Evolutionary conservation across 1,140 invertebrate genomes (phyloP).

Genomic region (Drosophila gunungcola): DNA sequence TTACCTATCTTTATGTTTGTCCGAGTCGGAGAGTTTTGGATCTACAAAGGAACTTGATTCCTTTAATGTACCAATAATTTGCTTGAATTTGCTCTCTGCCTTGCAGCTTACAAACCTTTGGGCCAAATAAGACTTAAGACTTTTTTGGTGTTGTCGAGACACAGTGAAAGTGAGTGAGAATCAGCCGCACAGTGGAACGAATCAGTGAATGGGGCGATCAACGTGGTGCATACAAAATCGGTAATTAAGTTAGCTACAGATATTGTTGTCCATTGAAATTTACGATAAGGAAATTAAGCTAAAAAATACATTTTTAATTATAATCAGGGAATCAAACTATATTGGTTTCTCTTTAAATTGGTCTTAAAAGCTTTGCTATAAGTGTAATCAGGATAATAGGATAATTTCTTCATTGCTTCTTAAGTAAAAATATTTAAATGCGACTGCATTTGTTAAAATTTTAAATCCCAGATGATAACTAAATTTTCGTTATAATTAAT

Average conservation of each 20-base stretch:
- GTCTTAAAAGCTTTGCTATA: neutral
- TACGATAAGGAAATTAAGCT: neutral
- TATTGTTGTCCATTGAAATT: neutral
- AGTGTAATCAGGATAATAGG: neutral
- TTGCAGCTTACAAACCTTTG: constrained; percentile 75
- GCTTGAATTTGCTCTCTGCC: constrained; percentile 28
- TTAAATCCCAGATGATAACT: no score
- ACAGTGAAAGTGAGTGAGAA: constrained; percentile 43
- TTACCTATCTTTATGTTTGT: constrained; percentile 49
- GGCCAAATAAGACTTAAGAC: constrained; percentile 39
- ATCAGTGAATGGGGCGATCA: constrained; percentile 24
- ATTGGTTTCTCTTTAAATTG: neutral
- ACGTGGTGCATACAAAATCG: constrained; percentile 14
- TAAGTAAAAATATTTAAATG: no score
- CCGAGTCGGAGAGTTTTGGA: constrained; percentile 35
- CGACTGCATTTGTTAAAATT: no score
- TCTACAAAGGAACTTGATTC: constrained; percentile 24
- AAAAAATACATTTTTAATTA: neutral
- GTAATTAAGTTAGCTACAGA: neutral
- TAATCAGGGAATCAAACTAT: neutral
- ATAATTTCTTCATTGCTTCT: no score
- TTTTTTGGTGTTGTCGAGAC: constrained; percentile 41
- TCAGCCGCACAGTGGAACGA: constrained; percentile 57
- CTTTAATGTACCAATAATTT: constrained; percentile 17
- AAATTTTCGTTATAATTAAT: no score